A percentile compares a stretch with the other conserved stretches of the same genome.
Evolutionary conservation across 2,797 vertebrate genomes (phyloP).

Genomic region (Somateria mollissima): DNA sequence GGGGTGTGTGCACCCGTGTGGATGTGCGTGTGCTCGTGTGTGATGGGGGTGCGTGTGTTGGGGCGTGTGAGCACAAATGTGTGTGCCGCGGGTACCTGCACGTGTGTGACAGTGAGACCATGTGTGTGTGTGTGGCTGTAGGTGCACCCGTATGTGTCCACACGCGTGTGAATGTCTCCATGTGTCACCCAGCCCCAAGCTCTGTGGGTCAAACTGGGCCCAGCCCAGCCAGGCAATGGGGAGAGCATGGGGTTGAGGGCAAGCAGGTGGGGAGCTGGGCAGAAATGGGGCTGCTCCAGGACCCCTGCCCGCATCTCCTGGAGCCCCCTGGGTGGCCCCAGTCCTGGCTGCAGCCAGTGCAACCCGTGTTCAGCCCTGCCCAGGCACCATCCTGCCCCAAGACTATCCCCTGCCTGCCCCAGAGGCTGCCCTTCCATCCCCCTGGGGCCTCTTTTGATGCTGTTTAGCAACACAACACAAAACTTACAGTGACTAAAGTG

Average conservation of each 20-base stretch:
- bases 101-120: background rate
- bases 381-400: background rate
- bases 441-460: background rate
- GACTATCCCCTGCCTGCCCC: background rate
- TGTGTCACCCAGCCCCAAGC: background rate
- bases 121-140: background rate
- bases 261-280: rapidly evolving
- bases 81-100: background rate
- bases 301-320: rapidly evolving
- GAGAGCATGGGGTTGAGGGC: rapidly evolving
- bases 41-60: background rate
- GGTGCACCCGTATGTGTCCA: background rate
- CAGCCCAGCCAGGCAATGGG: background rate
- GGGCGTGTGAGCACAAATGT: background rate
- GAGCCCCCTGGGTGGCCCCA: background rate
- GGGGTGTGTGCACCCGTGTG: background rate
- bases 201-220: background rate
- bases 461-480: background rate
- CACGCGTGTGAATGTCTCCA: background rate
- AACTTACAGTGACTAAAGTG: slow-evolving; percentile 5
- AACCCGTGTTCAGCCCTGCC: background rate
- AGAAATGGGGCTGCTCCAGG: background rate
- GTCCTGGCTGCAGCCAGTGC: too few relatives aligned
- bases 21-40: background rate
- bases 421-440: background rate